phyloP scores from a whole-genome alignment of 1,140 invertebrate species.

The Teleopsis dalmanni region DNA sequence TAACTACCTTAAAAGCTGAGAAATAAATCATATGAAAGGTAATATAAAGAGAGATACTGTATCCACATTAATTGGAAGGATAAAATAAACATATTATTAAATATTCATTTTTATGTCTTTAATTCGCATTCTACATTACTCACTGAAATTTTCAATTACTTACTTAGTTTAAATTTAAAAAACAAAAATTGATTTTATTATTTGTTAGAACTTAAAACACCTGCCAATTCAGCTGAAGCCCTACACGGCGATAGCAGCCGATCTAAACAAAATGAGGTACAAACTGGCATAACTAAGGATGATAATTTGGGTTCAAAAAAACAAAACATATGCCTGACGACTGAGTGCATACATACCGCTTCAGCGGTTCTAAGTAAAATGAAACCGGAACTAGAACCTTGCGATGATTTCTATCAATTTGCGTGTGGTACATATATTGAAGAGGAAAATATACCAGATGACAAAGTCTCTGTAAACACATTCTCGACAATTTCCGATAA shows the following conservation, averaged over 20 bases:
- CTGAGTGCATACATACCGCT: conserved; percentile 65
- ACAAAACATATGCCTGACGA: conserved; percentile 50
- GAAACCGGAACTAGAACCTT: conserved; percentile 69
- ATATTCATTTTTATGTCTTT: too few species aligned
- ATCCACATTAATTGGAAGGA: too few species aligned
- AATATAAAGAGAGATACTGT: too few species aligned
- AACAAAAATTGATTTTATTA: too few species aligned
- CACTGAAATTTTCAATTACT: too few species aligned
- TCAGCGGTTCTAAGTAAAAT: conserved; percentile 64
- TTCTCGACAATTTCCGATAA: conserved; percentile 74
- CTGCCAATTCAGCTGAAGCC: conserved; percentile 16
- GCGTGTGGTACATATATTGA: conserved; percentile 70
- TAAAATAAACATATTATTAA: too few species aligned
- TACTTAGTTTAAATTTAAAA: too few species aligned
- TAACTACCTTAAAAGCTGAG: too few species aligned
- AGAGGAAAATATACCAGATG: conserved; percentile 68
- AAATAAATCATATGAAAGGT: too few species aligned
- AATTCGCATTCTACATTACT: too few species aligned
- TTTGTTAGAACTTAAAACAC: conserved; percentile 10
- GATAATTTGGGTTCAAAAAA: conserved; percentile 15
- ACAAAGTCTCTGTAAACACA: conserved; percentile 70
- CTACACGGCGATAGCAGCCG: conserved; percentile 17
- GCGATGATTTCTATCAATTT: conserved; percentile 83
- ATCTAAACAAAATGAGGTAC: conserved; percentile 24
- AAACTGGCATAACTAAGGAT: conserved; percentile 5